Base-by-base conservation (phyloP, 2,888 invertebrate species). In the Xanthorhoe spadicearia region DNA sequence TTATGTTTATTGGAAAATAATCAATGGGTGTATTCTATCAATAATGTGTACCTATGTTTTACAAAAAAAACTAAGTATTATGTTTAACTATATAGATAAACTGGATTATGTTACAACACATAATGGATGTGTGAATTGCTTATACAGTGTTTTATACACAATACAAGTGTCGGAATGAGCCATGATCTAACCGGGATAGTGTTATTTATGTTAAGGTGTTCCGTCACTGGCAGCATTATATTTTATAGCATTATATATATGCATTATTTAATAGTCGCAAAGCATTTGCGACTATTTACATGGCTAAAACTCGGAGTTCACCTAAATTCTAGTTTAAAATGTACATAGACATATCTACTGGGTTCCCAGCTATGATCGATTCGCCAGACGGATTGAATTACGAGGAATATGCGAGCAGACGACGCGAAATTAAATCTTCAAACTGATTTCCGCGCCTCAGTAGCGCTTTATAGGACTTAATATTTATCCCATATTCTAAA, bases 341-440 rank as follows among this genome's bases (percentile, higher is more conserved):
- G 38, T 13, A 5, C 38, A 43, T 4, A 13, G 43, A 53, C 32
- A 50, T 59, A 66, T 68, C 68, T n/a, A n/a, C 56, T 59, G 67
- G 38, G 58, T 86, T 85, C 85, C 86, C 81, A 79, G 64, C 76
- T 73, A 61, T 84, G 85, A 87, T 87, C 84, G 86, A 84, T 85
- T 85, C 79, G 78, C 74, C 80, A 83, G 84, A 81, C 87, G 80
- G 82, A 88, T 87, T 84, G 79, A 82, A 84, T 88, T 86, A 85
- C 80, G 74, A 78, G 77, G 78, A 76, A 70, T 76, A 74, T 68
- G 64, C 70, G 71, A 70, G 73, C 64, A 74, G 77, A 68, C 79
- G 77, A 72, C 76, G 74, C 74, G 68, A 82, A 85, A 87, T 87
- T 83, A 82, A 84, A 85, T 85, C 79, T 78, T 76, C 78, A 77